These are phyloP conservation scores for Linurgus olivaceus DNA, from an alignment of 2,797 vertebrate species.

Conservation along the genomic window DNA sequence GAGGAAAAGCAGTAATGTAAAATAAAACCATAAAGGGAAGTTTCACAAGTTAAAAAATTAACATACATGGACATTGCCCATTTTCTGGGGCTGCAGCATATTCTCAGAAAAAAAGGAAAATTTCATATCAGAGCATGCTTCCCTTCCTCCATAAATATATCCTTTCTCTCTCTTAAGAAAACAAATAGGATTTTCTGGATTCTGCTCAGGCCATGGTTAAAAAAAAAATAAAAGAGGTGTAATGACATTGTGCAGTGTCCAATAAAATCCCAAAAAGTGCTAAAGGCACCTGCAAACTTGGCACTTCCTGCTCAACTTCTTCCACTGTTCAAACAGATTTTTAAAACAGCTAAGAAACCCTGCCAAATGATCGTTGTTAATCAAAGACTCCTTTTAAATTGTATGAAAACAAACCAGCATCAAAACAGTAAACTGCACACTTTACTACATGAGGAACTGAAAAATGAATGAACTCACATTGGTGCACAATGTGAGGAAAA, in stretches of 20 bases:
- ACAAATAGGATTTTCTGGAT: neutral
- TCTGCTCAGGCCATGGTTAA: neutral
- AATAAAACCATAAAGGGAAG: neutral
- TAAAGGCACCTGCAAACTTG: conserved; percentile 10
- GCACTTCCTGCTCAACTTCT: neutral
- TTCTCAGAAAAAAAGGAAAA: neutral
- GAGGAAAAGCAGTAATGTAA: neutral
- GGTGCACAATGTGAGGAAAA: neutral
- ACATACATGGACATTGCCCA: neutral
- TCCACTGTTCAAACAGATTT: neutral
- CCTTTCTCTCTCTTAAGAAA: neutral
- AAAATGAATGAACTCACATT: neutral
- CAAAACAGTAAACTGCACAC: neutral
- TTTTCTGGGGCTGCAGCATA: neutral
- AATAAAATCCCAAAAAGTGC: neutral
- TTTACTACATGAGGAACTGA: neutral
- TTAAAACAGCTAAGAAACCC: neutral
- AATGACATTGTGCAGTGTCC: neutral
- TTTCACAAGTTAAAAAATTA: neutral
- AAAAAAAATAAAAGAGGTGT: neutral
- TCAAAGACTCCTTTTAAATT: conserved; percentile 23
- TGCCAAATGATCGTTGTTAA: neutral
- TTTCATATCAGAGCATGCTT: neutral
- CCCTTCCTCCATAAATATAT: neutral
- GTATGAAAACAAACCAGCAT: conserved; percentile 5